Evolutionary conservation across 2,113 vertebrate genomes (phyloP), one percentile per base, ranked within the genome.

Genomic region (Leucosticte australis): DNA sequence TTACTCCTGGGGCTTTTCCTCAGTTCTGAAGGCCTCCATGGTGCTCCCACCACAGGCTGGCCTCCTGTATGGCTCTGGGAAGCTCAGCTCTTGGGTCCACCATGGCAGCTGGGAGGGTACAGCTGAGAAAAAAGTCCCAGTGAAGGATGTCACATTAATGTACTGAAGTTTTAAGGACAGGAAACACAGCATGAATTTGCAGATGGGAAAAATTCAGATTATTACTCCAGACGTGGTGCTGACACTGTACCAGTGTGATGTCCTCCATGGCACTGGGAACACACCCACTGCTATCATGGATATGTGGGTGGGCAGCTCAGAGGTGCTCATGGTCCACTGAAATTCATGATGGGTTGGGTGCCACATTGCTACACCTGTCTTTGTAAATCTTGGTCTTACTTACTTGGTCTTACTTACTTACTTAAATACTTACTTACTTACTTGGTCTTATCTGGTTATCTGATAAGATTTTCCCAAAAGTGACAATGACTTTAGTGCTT

Each of bases 41-140:
- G 41, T 47, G 30, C n/a, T 83, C 2, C 1, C 7, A 26, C 24
- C 4, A 2, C 3, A 23, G 23, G 33, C 30, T 65, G 49, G 26
- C 47, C 39, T 81, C 12, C 53, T 80, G 22, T 41, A n/a, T 1
- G 8, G 39, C 39, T 46, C 50, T n/a, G 18, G 8, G 26, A 37
- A 41, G 30, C 23, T 79, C 53, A 62, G 28, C 18, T 39, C 47
- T 22, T 24, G 26, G 20, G 28, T 4, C 13, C 35, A 26, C 31
- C 0, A 1, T 0, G 2, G 67, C 41, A 81, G 15, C 3, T 2
- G 17, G 6, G 39, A 80, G 37, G 11, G 50, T 56, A 60, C 24
- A 52, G n/a, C 35, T 75, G 24, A 63, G 28, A 81, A 75, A 77
- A 1, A 1, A 13, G 16, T 52, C 26, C 26, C 23, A 14, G 15